Evolutionary conservation across 2,113 vertebrate species (phyloP).

Genomic region (Puntigrus tetrazona): DNA sequence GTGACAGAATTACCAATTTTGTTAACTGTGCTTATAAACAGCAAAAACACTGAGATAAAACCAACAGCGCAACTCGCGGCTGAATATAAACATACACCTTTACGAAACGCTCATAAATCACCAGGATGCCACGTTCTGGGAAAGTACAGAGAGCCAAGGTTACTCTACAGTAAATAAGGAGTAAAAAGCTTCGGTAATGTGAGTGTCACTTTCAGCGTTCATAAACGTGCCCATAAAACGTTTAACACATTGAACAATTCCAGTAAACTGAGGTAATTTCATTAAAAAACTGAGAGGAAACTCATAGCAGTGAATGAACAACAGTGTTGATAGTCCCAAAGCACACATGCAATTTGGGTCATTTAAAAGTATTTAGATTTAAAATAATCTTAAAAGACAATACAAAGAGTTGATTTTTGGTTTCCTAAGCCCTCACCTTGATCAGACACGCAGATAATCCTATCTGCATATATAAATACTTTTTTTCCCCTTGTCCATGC

Average conservation of each 20-base stretch:
- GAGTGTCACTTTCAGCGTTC: neutral
- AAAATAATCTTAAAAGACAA: neutral
- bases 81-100: neutral
- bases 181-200: constrained; percentile 1
- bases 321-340: neutral
- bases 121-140: neutral
- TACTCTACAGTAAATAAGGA: constrained; percentile 1
- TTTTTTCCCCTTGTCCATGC: neutral
- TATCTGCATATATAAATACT: neutral
- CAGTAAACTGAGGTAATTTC: neutral
- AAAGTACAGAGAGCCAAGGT: neutral
- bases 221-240: neutral
- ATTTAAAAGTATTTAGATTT: neutral
- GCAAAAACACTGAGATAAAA: neutral
- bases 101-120: neutral
- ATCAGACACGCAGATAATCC: neutral
- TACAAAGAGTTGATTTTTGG: neutral
- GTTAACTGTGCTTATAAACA: neutral
- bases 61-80: neutral
- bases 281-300: neutral
- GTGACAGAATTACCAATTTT: neutral
- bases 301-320: neutral
- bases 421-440: neutral
- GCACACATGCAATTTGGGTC: neutral
- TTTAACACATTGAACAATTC: neutral